These are phyloP conservation scores for Torymus texanus DNA, from an alignment of 2,888 invertebrate genomes.

Conservation along the genomic window DNA sequence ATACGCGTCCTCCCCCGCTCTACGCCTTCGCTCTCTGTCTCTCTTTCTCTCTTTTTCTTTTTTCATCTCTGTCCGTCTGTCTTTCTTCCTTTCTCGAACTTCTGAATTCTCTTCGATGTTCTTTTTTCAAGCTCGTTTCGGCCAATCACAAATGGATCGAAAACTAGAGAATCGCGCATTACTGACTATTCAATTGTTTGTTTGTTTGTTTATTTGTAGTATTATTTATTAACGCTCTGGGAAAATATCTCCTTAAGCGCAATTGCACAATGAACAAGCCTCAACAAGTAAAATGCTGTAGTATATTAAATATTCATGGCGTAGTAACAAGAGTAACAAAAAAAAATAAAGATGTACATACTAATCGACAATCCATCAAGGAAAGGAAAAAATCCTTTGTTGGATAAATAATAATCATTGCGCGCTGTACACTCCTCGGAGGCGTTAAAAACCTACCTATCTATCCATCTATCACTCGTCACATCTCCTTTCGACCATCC, in stretches of 20 bases:
- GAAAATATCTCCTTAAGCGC: too few relatives aligned
- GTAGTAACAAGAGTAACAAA: too few relatives aligned
- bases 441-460: not conserved
- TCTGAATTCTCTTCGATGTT: not conserved
- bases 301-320: too few relatives aligned
- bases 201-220: too few relatives aligned
- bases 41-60: conserved; percentile 12
- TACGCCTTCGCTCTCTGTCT: conserved; percentile 25
- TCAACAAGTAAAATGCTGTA: too few relatives aligned
- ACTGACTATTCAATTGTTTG: not conserved
- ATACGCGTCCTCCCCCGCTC: conserved; percentile 35
- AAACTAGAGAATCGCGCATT: not conserved
- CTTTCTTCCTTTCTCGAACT: not conserved
- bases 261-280: not conserved
- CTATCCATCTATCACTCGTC: conserved; percentile 24
- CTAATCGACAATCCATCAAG: too few relatives aligned
- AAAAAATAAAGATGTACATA: too few relatives aligned
- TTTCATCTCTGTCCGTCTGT: conserved; percentile 1
- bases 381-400: too few relatives aligned
- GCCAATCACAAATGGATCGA: too few relatives aligned
- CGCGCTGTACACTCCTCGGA: too few relatives aligned
- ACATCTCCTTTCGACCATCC: conserved; percentile 51
- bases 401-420: too few relatives aligned
- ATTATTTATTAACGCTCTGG: too few relatives aligned
- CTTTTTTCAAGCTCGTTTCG: not conserved